phyloP scores from a whole-genome alignment of 1,140 invertebrate species.

The Papilio aristodemus region DNA sequence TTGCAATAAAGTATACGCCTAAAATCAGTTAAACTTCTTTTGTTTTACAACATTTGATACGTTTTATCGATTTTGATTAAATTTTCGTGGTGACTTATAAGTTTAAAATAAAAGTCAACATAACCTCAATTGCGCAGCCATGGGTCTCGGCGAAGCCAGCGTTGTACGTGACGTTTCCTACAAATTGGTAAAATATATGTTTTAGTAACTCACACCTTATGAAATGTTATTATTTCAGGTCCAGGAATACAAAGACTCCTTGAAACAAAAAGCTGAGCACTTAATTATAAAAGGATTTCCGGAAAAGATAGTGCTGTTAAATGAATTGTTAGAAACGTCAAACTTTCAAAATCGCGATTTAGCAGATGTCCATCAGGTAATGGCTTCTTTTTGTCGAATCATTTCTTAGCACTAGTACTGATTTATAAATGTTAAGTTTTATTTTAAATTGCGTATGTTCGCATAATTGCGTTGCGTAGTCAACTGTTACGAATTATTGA shows the following conservation, averaged over 20 bases:
- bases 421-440: background rate
- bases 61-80: slow-evolving; percentile 27
- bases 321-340: slow-evolving; percentile 89
- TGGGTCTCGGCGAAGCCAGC: slow-evolving; percentile 40
- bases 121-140: slow-evolving; percentile 63
- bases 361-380: slow-evolving; percentile 85
- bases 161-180: slow-evolving; percentile 36
- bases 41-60: slow-evolving; percentile 8
- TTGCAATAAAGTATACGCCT: slow-evolving; percentile 26
- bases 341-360: slow-evolving; percentile 89
- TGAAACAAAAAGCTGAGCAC: slow-evolving; percentile 91
- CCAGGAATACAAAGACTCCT: slow-evolving; percentile 90
- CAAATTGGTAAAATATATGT: slow-evolving; percentile 25
- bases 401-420: background rate
- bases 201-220: slow-evolving; percentile 33
- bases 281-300: slow-evolving; percentile 93
- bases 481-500: no score
- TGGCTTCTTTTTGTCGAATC: background rate
- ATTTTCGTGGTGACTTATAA: slow-evolving; percentile 23
- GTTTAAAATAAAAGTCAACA: slow-evolving; percentile 45
- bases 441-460: background rate
- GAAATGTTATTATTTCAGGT: slow-evolving; percentile 81
- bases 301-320: slow-evolving; percentile 93
- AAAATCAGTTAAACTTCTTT: slow-evolving; percentile 2
- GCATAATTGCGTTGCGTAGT: background rate